These are phyloP conservation scores for Paratilapia polleni DNA, from an alignment of 2,113 vertebrate species.

Conservation along the genomic window DNA sequence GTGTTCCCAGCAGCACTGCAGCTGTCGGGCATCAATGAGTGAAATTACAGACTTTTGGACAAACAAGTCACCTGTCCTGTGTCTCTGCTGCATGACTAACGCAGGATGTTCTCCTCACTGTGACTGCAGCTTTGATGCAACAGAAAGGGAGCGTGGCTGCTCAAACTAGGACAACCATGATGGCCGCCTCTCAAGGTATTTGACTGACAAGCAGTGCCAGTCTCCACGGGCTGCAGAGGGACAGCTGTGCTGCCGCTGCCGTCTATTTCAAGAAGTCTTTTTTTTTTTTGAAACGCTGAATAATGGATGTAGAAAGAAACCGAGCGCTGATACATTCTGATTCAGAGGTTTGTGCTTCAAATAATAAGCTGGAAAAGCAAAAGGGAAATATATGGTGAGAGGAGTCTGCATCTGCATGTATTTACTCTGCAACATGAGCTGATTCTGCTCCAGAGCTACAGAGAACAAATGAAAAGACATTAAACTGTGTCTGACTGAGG, in stretches of 20 bases:
- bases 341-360: not conserved
- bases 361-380: not conserved
- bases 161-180: slow-evolving; percentile 6
- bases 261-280: slow-evolving; percentile 13
- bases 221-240: not conserved
- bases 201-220: not conserved
- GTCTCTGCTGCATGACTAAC: not conserved
- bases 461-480: not conserved
- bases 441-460: not conserved
- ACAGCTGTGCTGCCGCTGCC: not conserved
- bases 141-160: not conserved
- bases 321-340: not conserved
- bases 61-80: not conserved
- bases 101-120: not conserved
- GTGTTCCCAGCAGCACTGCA: not conserved
- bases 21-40: not conserved
- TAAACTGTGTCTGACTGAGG: slow-evolving; percentile 20
- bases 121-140: not conserved
- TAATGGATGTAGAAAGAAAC: slow-evolving; percentile 1
- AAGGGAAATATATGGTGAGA: not conserved
- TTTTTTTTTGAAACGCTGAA: not conserved
- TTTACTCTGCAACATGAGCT: not conserved
- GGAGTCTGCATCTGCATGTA: not conserved
- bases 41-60: not conserved
- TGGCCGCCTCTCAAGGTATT: not conserved